phyloP scores from a whole-genome alignment of 2,888 invertebrate species.

The Agrochola macilenta region DNA sequence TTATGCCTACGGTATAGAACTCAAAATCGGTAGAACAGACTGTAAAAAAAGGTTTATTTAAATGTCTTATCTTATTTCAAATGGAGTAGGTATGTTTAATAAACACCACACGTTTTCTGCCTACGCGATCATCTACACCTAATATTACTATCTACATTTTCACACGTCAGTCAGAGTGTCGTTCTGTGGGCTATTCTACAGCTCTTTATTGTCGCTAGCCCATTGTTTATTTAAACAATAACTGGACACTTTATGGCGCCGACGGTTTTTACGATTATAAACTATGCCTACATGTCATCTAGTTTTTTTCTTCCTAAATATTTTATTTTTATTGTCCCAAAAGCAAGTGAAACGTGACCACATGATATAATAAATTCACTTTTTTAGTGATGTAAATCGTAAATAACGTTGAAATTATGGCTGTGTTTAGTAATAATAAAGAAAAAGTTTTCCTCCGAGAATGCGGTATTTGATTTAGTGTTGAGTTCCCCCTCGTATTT shows the following conservation, averaged over 20 bases:
- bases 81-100: no score
- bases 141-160: conserved; percentile 76
- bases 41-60: no score
- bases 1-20: no score
- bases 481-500: conserved; percentile 61
- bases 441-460: conserved; percentile 68
- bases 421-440: conserved; percentile 72
- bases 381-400: conserved; percentile 72
- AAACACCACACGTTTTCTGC: conserved; percentile 31
- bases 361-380: conserved; percentile 76
- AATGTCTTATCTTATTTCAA: no score
- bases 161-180: conserved; percentile 82
- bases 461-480: conserved; percentile 73
- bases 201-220: conserved; percentile 82
- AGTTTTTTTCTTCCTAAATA: conserved; percentile 70
- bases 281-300: conserved; percentile 76
- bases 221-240: conserved; percentile 90
- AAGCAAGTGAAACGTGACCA: conserved; percentile 75
- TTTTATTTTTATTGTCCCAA: conserved; percentile 76
- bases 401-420: conserved; percentile 74
- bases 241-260: conserved; percentile 83
- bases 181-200: conserved; percentile 82
- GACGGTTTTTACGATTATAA: conserved; percentile 87
- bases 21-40: no score
- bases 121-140: conserved; percentile 56